A percentile compares a stretch with the other conserved stretches of the same genome.
These are phyloP conservation scores for Myotis pilosus DNA, from an alignment of 2,797 vertebrate genomes.

Conservation along the genomic window DNA sequence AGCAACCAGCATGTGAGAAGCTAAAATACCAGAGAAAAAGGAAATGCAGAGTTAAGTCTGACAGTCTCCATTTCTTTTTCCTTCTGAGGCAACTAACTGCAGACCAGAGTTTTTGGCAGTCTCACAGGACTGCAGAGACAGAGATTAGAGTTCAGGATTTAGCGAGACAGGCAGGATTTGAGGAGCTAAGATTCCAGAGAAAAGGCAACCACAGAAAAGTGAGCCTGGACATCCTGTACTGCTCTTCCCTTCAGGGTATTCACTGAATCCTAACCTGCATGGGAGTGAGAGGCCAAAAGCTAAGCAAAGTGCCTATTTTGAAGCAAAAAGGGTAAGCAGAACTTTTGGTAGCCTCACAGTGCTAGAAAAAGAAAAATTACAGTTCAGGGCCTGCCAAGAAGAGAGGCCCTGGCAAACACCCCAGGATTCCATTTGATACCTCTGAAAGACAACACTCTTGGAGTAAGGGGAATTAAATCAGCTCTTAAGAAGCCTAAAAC, in stretches of 20 bases:
- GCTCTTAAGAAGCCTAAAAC: slow-evolving; percentile 46
- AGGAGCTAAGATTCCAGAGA: slow-evolving; percentile 7
- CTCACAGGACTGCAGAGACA: not conserved
- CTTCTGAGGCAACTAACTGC: not conserved
- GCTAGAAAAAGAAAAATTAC: slow-evolving; percentile 35
- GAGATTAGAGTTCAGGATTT: slow-evolving; percentile 24
- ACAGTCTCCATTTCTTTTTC: not conserved
- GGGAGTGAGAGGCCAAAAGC: not conserved
- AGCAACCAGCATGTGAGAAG: not conserved
- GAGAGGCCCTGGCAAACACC: slow-evolving; percentile 34
- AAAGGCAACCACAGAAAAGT: slow-evolving; percentile 33
- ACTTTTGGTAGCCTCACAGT: slow-evolving; percentile 10
- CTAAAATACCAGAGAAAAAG: not conserved
- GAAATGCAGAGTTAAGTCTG: not conserved
- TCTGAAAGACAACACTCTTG: slow-evolving; percentile 14
- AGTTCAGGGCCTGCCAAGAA: slow-evolving; percentile 21
- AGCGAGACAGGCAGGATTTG: slow-evolving; percentile 35
- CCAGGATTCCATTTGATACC: slow-evolving; percentile 54
- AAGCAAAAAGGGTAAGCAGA: slow-evolving; percentile 44
- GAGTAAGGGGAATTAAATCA: slow-evolving; percentile 59
- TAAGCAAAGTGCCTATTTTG: slow-evolving; percentile 40
- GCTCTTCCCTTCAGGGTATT: slow-evolving; percentile 26
- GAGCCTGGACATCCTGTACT: not conserved
- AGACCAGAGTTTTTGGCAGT: not conserved
- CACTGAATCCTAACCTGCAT: slow-evolving; percentile 22